A percentile compares a stretch with the other conserved stretches of the same genome.
phyloP scores from a whole-genome alignment of 2,113 vertebrate genomes.

The Spea bombifrons region DNA sequence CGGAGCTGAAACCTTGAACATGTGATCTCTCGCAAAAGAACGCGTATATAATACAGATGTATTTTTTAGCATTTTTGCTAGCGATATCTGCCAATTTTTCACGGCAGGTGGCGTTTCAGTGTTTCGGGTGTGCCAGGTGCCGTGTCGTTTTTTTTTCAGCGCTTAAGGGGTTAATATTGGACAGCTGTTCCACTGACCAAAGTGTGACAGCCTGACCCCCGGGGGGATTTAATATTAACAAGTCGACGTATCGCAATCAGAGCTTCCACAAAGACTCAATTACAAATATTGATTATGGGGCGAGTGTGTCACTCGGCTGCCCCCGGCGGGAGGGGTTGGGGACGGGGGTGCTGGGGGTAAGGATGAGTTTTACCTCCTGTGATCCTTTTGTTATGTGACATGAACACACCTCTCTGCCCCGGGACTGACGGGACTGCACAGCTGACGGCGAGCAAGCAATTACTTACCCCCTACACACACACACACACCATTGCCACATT shows the following conservation, averaged over 20 bases:
- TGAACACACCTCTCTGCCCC: conserved; percentile 26
- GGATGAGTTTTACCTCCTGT: neutral
- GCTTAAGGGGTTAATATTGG: conserved; percentile 18
- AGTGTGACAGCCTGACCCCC: conserved; percentile 13
- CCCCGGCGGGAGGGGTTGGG: conserved; percentile 24
- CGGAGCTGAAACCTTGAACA: too few relatives aligned
- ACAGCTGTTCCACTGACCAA: conserved; percentile 17
- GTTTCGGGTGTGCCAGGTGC: too few relatives aligned
- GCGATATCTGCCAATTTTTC: too few relatives aligned
- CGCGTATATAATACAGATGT: too few relatives aligned
- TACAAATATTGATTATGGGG: conserved; percentile 39
- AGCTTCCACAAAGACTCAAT: conserved; percentile 39
- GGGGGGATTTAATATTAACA: conserved; percentile 35
- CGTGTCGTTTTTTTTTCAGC: neutral
- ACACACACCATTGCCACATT: neutral
- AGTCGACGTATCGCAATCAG: conserved; percentile 28
- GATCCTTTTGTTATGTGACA: conserved; percentile 30
- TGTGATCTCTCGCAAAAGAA: too few relatives aligned
- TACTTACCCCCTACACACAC: neutral
- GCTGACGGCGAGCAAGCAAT: conserved; percentile 22
- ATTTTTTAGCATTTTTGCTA: too few relatives aligned
- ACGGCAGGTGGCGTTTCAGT: too few relatives aligned
- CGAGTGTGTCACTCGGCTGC: conserved; percentile 16
- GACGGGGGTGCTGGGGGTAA: neutral
- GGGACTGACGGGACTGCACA: conserved; percentile 20